Conservation (phyloP, 2,797 vertebrate species). For the Tamandua tetradactyla region DNA sequence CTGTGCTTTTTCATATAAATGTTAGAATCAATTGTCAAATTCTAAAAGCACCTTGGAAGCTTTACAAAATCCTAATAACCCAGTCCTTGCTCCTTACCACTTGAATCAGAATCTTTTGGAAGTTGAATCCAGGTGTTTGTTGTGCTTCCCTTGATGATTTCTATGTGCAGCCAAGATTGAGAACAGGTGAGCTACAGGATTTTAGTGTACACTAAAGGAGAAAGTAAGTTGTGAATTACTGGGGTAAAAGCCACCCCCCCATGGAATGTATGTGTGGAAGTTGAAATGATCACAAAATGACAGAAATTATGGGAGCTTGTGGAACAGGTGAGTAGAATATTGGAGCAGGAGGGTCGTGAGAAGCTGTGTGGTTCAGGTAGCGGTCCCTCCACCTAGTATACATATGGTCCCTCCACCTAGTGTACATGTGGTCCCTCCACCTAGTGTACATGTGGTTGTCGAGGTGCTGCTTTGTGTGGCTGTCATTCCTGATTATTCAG, state of each 20-base stretch:
- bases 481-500: neutral
- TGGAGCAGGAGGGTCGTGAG: neutral
- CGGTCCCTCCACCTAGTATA: neutral
- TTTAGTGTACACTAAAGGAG: neutral
- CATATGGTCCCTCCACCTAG: neutral
- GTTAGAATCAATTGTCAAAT: slow-evolving; percentile 28
- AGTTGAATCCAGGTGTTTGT: neutral
- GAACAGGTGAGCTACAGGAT: neutral
- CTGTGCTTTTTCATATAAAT: neutral
- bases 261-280: neutral
- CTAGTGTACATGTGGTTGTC: neutral
- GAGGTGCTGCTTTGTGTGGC: neutral
- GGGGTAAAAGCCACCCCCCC: neutral
- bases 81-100: neutral
- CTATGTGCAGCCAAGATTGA: neutral
- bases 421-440: neutral
- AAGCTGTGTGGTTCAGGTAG: neutral
- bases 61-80: neutral
- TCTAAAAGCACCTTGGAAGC: neutral
- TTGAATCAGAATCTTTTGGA: slow-evolving; percentile 25
- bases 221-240: neutral
- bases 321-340: neutral
- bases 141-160: neutral
- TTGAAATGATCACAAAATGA: neutral
- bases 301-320: neutral